Evolutionary conservation across 2,888 invertebrate genomes (phyloP).

Genomic region (Macrophya annulata): DNA sequence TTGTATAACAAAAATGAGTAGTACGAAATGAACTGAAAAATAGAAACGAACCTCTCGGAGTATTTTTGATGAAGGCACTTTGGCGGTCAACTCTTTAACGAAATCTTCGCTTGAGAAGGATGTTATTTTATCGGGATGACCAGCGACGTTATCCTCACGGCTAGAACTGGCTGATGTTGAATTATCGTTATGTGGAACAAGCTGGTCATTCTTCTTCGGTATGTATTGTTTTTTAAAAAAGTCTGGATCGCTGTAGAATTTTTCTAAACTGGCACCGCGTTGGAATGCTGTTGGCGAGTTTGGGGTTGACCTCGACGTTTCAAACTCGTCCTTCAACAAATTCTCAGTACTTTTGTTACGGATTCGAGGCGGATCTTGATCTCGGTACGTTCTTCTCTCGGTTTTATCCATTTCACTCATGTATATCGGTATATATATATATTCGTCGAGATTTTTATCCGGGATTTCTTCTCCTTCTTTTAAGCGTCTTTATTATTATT

Average conservation of each 20-base stretch:
- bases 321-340: constrained; percentile 67
- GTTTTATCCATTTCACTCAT: constrained; percentile 74
- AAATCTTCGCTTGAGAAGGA: constrained; percentile 65
- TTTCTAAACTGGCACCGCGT: constrained; percentile 70
- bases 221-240: constrained; percentile 62
- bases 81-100: constrained; percentile 67
- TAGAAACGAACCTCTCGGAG: constrained; percentile 46
- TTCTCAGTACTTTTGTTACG: constrained; percentile 65
- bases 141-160: constrained; percentile 62
- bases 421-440: background rate
- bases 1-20: background rate
- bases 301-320: constrained; percentile 67
- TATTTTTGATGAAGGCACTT: constrained; percentile 66
- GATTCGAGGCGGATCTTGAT: constrained; percentile 76
- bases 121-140: constrained; percentile 52
- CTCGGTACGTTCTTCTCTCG: constrained; percentile 72
- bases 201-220: constrained; percentile 13
- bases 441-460: background rate
- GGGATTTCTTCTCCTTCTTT: background rate
- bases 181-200: constrained; percentile 50
- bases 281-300: constrained; percentile 68
- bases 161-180: constrained; percentile 66
- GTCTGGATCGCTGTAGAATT: constrained; percentile 72
- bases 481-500: background rate
- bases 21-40: background rate